Conservation (phyloP, 2,888 invertebrate species). For the Megalurothrips usitatus region DNA sequence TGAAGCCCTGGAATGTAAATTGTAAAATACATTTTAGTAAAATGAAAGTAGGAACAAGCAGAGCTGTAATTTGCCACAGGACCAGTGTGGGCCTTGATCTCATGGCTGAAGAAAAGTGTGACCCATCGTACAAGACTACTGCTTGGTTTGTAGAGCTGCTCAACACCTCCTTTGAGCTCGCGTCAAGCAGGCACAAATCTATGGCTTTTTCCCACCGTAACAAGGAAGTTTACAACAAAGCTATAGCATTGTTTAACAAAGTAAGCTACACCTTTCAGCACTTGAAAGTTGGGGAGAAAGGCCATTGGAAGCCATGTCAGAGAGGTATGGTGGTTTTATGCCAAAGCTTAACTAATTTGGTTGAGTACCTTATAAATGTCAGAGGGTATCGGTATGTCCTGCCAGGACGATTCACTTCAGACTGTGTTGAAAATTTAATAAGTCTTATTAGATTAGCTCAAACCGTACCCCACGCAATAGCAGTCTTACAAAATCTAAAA, state of each 20-base stretch:
- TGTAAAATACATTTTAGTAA: background rate
- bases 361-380: background rate
- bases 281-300: conserved; percentile 3
- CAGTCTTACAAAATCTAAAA: background rate
- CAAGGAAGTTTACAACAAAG: background rate
- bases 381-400: background rate
- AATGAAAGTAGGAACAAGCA: background rate
- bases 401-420: background rate
- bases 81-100: background rate
- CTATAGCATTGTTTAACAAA: background rate
- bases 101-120: background rate
- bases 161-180: background rate
- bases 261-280: background rate
- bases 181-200: background rate
- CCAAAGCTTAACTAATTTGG: background rate
- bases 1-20: background rate
- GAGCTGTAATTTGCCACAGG: background rate
- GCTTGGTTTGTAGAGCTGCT: background rate
- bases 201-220: background rate
- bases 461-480: background rate
- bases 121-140: background rate
- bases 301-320: background rate
- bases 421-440: background rate
- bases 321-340: background rate
- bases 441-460: background rate